Conservation (phyloP, 1,140 invertebrate genomes). For the Drosophila mojavensis region DNA sequence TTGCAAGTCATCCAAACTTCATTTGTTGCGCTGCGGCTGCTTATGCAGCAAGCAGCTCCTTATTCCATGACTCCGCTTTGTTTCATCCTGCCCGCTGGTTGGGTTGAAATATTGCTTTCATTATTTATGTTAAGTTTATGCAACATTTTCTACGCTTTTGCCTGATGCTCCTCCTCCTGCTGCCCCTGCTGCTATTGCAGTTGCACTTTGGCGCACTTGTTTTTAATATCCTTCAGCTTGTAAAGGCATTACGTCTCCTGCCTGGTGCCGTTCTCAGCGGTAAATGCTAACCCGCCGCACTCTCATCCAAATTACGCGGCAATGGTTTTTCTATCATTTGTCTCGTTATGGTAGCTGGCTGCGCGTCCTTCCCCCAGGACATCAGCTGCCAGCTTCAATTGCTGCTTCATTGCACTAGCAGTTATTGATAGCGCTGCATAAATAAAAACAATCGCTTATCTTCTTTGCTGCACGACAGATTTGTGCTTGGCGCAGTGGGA, state of each 20-base stretch:
- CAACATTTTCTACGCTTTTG: slow-evolving; percentile 58
- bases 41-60: slow-evolving; percentile 31
- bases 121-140: slow-evolving; percentile 80
- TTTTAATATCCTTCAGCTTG: slow-evolving; percentile 81
- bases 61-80: slow-evolving; percentile 32
- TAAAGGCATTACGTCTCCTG: slow-evolving; percentile 67
- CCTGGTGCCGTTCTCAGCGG: background rate
- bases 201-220: slow-evolving; percentile 59
- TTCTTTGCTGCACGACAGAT: background rate
- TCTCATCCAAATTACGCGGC: slow-evolving; percentile 48
- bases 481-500: slow-evolving; percentile 7
- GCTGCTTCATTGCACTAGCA: background rate
- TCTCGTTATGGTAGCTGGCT: slow-evolving; percentile 63
- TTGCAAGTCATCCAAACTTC: slow-evolving; percentile 80
- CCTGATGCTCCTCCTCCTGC: slow-evolving; percentile 4
- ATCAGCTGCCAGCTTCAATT: slow-evolving; percentile 7
- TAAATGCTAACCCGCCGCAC: slow-evolving; percentile 20
- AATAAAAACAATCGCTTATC: slow-evolving; percentile 16
- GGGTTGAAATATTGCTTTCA: slow-evolving; percentile 76
- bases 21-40: slow-evolving; percentile 68
- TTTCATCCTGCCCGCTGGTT: slow-evolving; percentile 29
- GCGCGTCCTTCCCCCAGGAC: slow-evolving; percentile 4
- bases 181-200: slow-evolving; percentile 32
- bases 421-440: slow-evolving; percentile 38
- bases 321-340: slow-evolving; percentile 69